Percentiles rank a stretch among this genome's conserved stretches.
Evolutionary conservation across 2,888 invertebrate species (phyloP).

Genomic region (Lasiommata megera): DNA sequence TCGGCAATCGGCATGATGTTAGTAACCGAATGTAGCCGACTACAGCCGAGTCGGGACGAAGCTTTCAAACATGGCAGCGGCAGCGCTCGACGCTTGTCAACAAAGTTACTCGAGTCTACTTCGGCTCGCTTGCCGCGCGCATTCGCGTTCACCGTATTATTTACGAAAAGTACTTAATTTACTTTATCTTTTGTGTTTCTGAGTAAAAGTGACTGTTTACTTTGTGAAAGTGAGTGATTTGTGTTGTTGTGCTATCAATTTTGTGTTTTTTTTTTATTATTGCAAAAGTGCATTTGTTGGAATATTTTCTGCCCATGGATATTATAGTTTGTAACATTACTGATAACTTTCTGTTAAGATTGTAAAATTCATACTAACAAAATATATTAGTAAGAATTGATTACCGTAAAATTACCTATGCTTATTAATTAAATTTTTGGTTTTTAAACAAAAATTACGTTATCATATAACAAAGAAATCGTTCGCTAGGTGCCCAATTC

Average conservation of each 20-base stretch:
- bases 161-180: constrained; percentile 26
- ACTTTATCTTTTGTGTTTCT: constrained; percentile 20
- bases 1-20: neutral
- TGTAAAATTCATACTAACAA: too few relatives aligned
- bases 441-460: too few relatives aligned
- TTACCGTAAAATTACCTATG: too few relatives aligned
- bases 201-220: constrained; percentile 22
- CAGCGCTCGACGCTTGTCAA: constrained; percentile 71
- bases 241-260: constrained; percentile 14
- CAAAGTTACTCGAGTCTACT: constrained; percentile 62
- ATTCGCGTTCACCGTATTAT: constrained; percentile 33
- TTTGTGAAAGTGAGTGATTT: constrained; percentile 23
- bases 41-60: constrained; percentile 58
- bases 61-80: constrained; percentile 65
- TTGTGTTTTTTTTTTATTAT: constrained; percentile 31
- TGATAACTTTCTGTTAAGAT: too few relatives aligned
- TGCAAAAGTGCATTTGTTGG: constrained; percentile 31
- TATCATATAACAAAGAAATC: too few relatives aligned
- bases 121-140: constrained; percentile 56
- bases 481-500: too few relatives aligned
- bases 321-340: constrained; percentile 19
- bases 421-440: too few relatives aligned
- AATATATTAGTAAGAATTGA: too few relatives aligned
- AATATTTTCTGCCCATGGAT: constrained; percentile 35
- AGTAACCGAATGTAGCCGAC: constrained; percentile 41